Conservation (phyloP, 2,888 invertebrate species). For the Serripes groenlandicus region DNA sequence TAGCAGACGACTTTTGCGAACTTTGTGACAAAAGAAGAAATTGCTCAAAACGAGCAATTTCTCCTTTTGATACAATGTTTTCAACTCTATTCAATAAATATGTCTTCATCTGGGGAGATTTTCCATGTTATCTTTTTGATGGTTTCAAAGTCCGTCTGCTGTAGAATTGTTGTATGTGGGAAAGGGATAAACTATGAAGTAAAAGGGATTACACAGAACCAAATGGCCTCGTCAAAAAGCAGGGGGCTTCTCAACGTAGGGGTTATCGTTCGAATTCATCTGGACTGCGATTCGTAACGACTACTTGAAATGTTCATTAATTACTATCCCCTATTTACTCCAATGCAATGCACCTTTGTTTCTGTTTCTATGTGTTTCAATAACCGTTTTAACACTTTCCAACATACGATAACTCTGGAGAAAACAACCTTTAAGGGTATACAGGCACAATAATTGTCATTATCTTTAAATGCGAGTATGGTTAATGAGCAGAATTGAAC, state of each 20-base stretch:
- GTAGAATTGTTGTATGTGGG: too few species aligned
- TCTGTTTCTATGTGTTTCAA: not conserved
- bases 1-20: too few species aligned
- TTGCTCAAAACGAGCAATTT: not conserved
- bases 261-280: not conserved
- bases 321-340: not conserved
- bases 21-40: not conserved
- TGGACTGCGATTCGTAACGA: not conserved
- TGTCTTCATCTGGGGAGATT: too few species aligned
- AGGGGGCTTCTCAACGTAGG: not conserved
- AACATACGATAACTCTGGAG: not conserved
- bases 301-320: not conserved
- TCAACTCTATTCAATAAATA: too few species aligned
- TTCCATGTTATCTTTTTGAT: too few species aligned
- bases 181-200: too few species aligned
- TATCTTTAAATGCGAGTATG: too few species aligned
- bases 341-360: slow-evolving; percentile 12
- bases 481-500: not conserved
- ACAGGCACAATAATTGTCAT: too few species aligned
- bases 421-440: too few species aligned
- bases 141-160: too few species aligned
- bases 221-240: slow-evolving; percentile 6
- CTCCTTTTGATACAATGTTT: not conserved
- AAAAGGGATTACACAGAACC: too few species aligned
- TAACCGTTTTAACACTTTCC: not conserved